Evolutionary conservation across 2,797 vertebrate species (phyloP), one percentile per base, ranked within the genome.

Genomic region (Acridotheres tristis): DNA sequence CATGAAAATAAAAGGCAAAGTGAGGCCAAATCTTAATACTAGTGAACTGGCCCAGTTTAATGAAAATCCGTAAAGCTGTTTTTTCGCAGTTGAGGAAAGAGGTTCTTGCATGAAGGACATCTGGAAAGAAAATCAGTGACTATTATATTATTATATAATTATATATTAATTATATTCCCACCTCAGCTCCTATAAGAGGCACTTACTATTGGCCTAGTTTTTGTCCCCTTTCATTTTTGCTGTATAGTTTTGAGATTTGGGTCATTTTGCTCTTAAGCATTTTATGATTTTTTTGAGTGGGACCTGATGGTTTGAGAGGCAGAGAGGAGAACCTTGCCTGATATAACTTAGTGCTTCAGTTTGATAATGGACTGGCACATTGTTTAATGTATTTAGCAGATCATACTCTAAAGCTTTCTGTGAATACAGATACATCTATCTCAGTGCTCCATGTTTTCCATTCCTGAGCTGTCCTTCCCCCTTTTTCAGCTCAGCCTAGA

Each of bases 1-100:
- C 58, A 42, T 79, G 47, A 89, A 80, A 83, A 72, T n/a, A 78
- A 58, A 94, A 94, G 73, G 50, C 47, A 86, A 22, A 45, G 58
- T 4, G 16, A 61, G 68, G 38, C 22, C 40, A 42, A 30, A 29
- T 51, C 48, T 26, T 88, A 17, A 32, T 11, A 27, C 65, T 57
- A 32, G 14, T 34, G 25, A 85, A 26, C 16, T 80, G 61, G 17
- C 76, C 65, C 30, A 19, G 20, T 89, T 87, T 79, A 54, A 45
- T 50, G 19, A 43, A 82, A 77, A 63, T 58, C 65, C 21, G 21
- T 75, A 34, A 66, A 88, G 30, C 16, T 58, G 43, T 2, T 53
- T 90, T 86, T 63, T 40, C 0, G 0, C 50, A 65, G 21, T 12
- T 81, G 51, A 84, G 54, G 36, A 80, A 40, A 0, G 80, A 57